These are phyloP conservation scores for Brenthis daphne DNA, from an alignment of 2,888 invertebrate genomes.

Conservation along the genomic window DNA sequence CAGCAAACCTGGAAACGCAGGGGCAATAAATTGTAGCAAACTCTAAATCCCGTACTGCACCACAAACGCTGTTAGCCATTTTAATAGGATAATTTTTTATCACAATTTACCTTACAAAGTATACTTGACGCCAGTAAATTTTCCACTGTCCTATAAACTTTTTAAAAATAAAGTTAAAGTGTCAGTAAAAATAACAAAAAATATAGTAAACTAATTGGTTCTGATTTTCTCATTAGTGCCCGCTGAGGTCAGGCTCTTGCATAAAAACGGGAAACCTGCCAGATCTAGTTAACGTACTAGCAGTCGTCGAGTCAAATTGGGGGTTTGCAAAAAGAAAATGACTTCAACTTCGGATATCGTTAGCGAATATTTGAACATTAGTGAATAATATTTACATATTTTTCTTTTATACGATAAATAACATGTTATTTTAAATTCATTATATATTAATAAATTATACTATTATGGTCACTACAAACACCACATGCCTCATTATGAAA, in stretches of 20 bases:
- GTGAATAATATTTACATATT: no score
- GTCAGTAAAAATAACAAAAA: constrained; percentile 19
- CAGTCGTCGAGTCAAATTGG: constrained; percentile 35
- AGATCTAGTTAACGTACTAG: constrained; percentile 35
- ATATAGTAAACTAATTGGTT: constrained; percentile 36
- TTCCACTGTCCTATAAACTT: neutral
- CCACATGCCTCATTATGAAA: no score
- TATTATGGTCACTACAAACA: no score
- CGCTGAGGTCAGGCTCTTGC: constrained; percentile 32
- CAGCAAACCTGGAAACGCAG: no score
- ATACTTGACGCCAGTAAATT: constrained; percentile 1
- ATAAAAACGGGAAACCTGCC: constrained; percentile 38
- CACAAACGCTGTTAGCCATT: no score
- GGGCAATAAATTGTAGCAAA: no score
- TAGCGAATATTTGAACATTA: constrained; percentile 11
- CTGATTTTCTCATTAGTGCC: constrained; percentile 35
- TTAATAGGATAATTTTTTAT: neutral
- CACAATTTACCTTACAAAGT: constrained; percentile 5
- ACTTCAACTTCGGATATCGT: constrained; percentile 19
- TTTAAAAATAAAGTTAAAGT: constrained; percentile 6
- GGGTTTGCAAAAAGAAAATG: constrained; percentile 33
- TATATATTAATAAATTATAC: no score
- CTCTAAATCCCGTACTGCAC: no score
- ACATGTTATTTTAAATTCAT: no score
- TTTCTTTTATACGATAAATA: no score